Conservation (phyloP, 2,797 vertebrate genomes). For the Siniperca obscura region DNA sequence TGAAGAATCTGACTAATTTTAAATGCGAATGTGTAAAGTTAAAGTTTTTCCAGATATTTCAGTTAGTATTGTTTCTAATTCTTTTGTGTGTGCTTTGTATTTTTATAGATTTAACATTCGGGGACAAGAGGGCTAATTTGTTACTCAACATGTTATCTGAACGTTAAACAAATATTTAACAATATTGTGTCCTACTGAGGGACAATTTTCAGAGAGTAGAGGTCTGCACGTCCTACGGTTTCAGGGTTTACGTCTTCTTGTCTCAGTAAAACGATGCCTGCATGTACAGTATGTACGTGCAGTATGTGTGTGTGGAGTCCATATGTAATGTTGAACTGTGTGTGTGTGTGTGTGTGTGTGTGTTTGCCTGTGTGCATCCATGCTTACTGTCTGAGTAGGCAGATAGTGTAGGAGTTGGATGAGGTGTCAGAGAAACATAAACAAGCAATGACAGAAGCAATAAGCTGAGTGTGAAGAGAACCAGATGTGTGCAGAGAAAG, state of each 20-base stretch:
- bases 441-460: conserved; percentile 53
- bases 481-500: conserved; percentile 57
- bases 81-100: no score
- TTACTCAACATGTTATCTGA: not conserved
- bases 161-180: no score
- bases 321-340: not conserved
- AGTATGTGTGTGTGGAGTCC: not conserved
- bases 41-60: no score
- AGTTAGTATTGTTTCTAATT: no score
- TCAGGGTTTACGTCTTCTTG: not conserved
- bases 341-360: not conserved
- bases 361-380: conserved; percentile 18
- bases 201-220: not conserved
- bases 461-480: conserved; percentile 74
- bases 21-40: no score
- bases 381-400: conserved; percentile 42
- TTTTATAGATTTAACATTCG: no score
- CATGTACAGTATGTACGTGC: conserved; percentile 4
- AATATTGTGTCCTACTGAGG: not conserved
- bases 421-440: conserved; percentile 59
- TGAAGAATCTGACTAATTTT: no score
- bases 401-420: conserved; percentile 28
- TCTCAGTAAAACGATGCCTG: not conserved
- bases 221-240: not conserved
- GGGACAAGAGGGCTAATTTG: not conserved